Conservation (phyloP, 2,797 vertebrate species). For the Pangasius mekongensis region DNA sequence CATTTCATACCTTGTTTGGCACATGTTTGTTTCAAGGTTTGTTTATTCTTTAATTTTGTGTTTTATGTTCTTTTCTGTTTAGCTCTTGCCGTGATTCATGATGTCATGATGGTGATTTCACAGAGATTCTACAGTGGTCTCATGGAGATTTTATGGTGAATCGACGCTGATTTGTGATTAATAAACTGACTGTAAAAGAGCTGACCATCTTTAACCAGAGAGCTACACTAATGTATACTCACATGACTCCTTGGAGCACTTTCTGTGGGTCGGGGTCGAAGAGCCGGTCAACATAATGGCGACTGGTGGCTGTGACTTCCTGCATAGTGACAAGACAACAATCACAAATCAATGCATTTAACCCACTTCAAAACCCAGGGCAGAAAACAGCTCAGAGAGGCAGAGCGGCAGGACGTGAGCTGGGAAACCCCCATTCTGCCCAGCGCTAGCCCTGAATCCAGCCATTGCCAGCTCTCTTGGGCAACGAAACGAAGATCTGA, state of each 20-base stretch:
- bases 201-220: too few species aligned
- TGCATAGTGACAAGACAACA: constrained; percentile 71
- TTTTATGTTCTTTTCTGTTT: too few species aligned
- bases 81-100: too few species aligned
- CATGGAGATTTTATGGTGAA: too few species aligned
- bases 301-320: constrained; percentile 98
- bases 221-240: constrained; percentile 71
- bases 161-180: too few species aligned
- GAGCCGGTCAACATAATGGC: constrained; percentile 98
- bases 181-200: too few species aligned
- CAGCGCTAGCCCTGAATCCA: constrained; percentile 7
- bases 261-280: constrained; percentile 99
- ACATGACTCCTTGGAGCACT: constrained; percentile 99
- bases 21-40: too few species aligned
- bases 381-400: background rate
- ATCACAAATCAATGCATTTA: constrained; percentile 35
- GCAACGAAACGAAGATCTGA: background rate
- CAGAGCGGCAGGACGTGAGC: background rate
- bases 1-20: too few species aligned
- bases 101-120: too few species aligned
- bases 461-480: background rate
- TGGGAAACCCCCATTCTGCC: background rate
- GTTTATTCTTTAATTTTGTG: too few species aligned
- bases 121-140: too few species aligned
- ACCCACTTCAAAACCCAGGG: constrained; percentile 1